Base-by-base conservation (phyloP, 2,113 vertebrate genomes). In the Psilopsiagon aurifrons region DNA sequence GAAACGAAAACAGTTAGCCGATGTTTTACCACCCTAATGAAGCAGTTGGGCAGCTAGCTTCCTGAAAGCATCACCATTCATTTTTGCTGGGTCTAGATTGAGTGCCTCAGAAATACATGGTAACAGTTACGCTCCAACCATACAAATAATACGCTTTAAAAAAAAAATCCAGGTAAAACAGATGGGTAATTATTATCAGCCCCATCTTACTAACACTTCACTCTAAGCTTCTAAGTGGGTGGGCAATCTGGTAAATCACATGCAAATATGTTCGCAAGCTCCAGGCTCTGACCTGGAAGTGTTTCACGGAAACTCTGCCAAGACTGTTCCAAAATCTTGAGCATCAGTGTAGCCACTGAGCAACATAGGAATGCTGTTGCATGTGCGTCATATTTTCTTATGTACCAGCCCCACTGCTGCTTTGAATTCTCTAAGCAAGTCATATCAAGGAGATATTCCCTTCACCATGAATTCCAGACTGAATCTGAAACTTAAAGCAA, bases 281-380 rank as follows among this genome's bases (percentile, higher is more conserved):
- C 41, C 77, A 93, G 91, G 76, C 69, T 90, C 54, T 90, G 75
- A 96, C 68, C 90, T 97, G 82, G 63, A 91, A 90, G 87, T 29
- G 7, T 83, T 92, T 91, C 64, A 83, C 57, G 74, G 55, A 88
- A 80, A 69, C 22, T 91, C 51, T 91, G 83, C 74, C 91, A 96
- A 75, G 67, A 63, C 41, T 63, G 4, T 83, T 92, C 43, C 71
- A 88, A 92, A 92, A 88, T 83, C 83, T 46, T 83, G 37, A 94
- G 78, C n/a, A 39, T 62, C 66, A 68, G 46, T 57, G 88, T 47
- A 91, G 70, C 47, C 0, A 0, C 59, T 66, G 37, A 95, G 71
- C 63, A 88, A 78, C 7, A 17, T 4, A 90, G 33, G 59, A 96
- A 91, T 80, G 77, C 62, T 91, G 77, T 27, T 0, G 0, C 55